Evolutionary conservation across 2,888 invertebrate genomes (phyloP), one percentile per base, ranked within the genome.

Genomic region (Nomada ferruginata): DNA sequence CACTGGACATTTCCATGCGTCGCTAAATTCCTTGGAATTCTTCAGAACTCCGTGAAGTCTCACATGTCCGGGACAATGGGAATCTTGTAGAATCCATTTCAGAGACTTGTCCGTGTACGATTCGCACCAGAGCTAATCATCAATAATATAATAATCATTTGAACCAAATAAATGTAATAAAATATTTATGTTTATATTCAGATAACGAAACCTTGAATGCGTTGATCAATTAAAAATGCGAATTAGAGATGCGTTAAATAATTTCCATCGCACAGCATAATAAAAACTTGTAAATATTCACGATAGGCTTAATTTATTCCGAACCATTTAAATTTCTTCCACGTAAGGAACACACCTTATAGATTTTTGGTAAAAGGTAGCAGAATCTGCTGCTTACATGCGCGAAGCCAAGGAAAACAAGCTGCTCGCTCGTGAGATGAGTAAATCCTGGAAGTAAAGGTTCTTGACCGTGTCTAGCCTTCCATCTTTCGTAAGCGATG

Each of bases 361-460:
- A 36, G 9, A 68, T 66, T 15, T 18, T 0, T 13, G 15, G 18
- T 47, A 55, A 11, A 55, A 23, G 50, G 13, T 18, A 10, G 20
- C 2, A n/a, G 50, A 10, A 52, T 18, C n/a, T 47, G 47, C 36
- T 18, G 4, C 95, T 95, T 94, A 97, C 97, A 94, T 97, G 97
- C 53, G 96, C 97, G 93, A 96, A 97, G 0, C 97, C 96, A 44
- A 98, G 94, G 92, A 97, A 98, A 92, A 98, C 96, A 79, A 98
- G 93, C 91, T 98, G 98, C 59, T 97, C 96, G 65, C 96, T 95
- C 0, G 95, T 95, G 88, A 96, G 96, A 36, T 95, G 92, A 87
- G 97, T 96, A 88, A 98, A 96, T 1, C 97, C 97, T 0, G 97
- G 97, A 75, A 97, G 94, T 77, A 95, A 94, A 0, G 94, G 93